Evolutionary conservation across 2,113 vertebrate species (phyloP).

Genomic region (Fregetta grallaria): DNA sequence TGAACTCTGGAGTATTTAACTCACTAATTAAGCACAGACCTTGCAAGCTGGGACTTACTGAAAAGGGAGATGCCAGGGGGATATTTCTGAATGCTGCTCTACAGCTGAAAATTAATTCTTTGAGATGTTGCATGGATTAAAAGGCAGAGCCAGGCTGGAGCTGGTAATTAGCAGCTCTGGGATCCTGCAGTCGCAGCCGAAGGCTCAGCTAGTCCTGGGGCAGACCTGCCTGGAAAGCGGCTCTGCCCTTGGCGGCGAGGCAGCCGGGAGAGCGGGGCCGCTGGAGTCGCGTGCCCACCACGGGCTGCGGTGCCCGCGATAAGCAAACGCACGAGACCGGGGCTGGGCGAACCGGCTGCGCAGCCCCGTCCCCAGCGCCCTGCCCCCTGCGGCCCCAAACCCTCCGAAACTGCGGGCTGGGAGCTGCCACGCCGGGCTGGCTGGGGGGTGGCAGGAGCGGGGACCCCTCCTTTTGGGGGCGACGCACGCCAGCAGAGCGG

Average conservation of each 20-base stretch:
- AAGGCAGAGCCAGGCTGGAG: neutral
- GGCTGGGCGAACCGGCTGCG: rapidly evolving
- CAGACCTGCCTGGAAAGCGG: neutral
- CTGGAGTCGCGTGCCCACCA: rapidly evolving
- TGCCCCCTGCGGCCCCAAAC: neutral
- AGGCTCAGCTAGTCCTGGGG: neutral
- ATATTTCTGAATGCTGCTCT: neutral
- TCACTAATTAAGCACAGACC: neutral
- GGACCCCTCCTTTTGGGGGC: no score
- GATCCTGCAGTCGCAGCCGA: neutral
- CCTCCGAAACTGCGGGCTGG: neutral
- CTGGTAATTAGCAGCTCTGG: constrained; percentile 1
- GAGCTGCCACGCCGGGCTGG: neutral
- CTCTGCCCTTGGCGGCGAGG: neutral
- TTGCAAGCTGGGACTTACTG: neutral
- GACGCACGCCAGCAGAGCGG: rapidly evolving
- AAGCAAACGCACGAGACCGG: rapidly evolving
- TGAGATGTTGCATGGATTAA: neutral
- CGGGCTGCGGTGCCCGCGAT: rapidly evolving
- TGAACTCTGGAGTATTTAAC: neutral
- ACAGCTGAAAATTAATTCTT: constrained; percentile 19
- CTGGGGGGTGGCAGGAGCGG: rapidly evolving
- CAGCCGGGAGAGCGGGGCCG: rapidly evolving
- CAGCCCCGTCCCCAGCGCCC: neutral
- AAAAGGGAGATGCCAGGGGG: neutral